Percentiles rank a stretch among this genome's conserved stretches.
Evolutionary conservation across 2,797 vertebrate species (phyloP).

Genomic region (Thaleichthys pacificus): DNA sequence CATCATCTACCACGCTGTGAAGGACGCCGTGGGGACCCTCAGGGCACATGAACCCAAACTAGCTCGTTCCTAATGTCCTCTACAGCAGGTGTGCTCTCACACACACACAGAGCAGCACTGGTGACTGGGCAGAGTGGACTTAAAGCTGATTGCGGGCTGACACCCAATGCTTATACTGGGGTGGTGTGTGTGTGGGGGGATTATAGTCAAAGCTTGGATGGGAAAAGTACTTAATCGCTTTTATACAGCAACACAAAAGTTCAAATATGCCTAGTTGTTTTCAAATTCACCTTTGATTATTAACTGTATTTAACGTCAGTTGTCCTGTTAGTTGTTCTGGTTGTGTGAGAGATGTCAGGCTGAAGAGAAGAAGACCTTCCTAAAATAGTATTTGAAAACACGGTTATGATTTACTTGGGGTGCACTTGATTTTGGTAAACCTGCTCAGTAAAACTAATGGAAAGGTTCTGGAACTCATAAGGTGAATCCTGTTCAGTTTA

Average conservation of each 20-base stretch:
- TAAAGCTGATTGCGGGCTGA: too few species aligned
- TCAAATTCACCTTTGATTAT: constrained; percentile 59
- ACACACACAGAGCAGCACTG: constrained; percentile 25
- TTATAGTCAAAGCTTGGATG: constrained; percentile 61
- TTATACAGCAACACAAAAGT: constrained; percentile 57
- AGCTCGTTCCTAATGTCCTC: constrained; percentile 84
- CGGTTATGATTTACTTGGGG: not conserved
- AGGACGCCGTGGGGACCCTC: constrained; percentile 97
- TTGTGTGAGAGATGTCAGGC: constrained; percentile 62
- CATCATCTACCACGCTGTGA: constrained; percentile 99
- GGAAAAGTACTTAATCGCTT: constrained; percentile 72
- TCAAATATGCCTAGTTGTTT: constrained; percentile 71
- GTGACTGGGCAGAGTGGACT: constrained; percentile 32
- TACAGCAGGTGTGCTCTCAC: constrained; percentile 43
- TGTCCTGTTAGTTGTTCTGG: constrained; percentile 68
- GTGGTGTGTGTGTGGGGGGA: constrained; percentile 31
- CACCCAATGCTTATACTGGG: not conserved
- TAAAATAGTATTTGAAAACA: not conserved
- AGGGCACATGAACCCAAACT: constrained; percentile 95
- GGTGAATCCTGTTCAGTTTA: not conserved
- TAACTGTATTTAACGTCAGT: constrained; percentile 77
- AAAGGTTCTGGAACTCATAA: not conserved
- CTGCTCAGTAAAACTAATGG: too few species aligned
- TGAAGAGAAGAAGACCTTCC: not conserved
- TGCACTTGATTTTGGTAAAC: too few species aligned